Base-by-base conservation (phyloP, 1,140 invertebrate species). In the Branchinecta lindahli region DNA sequence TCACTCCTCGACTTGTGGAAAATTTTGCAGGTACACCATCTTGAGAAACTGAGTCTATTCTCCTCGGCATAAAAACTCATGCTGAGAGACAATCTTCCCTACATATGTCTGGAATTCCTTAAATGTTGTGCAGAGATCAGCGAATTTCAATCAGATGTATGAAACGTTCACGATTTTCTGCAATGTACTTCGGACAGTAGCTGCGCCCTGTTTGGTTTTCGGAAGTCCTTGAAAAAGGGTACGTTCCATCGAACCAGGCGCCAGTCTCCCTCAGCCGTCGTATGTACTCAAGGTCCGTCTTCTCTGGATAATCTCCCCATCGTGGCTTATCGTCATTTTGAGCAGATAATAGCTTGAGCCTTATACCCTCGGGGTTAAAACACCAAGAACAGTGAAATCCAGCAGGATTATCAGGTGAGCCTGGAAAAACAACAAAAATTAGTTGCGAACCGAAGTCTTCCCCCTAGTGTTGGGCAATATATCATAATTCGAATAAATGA, bases 341-440 rank as follows among this genome's bases (percentile, higher is more conserved):
- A 74, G 76, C 77, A 15, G 76, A 71, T 75, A 77, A 72, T 47
- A 86, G 74, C 71, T 77, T 77, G 33, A 77, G 77, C 8, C 85
- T 77, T 61, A 86, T 84, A 73, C 85, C 82, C 8, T 81, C 79
- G 0, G 85, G 83, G 8, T 83, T 79, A 73, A 84, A 80, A 75
- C 85, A 87, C 52, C 83, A 82, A 73, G 85, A 81, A 74, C 86
- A 87, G 74, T 81, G 85, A 85, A 85, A 87, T 7, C 86, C 86
- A 15, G 85, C 85, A 15, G 52, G 52, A 20, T 61, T 12, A 2
- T 61, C 6, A 4, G 18, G 12, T 12, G 52, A 15, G 12, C 52
- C 52, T 61, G 52, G 33, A 33, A 33, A 1, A 61, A 20, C 47
- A 52, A 52, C 9, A 52, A 52, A 52, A 52, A 9, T 52, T 52